Evolutionary conservation across 2,113 vertebrate species (phyloP).

Genomic region (Aphelocoma coerulescens): DNA sequence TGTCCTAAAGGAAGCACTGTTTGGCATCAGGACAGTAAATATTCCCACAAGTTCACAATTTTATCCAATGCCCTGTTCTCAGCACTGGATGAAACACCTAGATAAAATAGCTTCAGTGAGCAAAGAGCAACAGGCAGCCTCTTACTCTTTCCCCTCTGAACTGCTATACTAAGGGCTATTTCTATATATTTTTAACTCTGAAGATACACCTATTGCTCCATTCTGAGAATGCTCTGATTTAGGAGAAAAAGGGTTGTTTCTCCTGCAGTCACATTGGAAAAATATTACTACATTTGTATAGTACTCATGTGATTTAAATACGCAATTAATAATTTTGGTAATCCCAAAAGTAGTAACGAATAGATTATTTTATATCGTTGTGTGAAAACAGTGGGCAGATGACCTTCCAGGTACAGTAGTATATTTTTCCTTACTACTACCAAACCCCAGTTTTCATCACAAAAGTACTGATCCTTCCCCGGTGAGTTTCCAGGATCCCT

Average conservation of each 20-base stretch:
- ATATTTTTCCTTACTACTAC: not conserved
- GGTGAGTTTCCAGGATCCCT: not conserved
- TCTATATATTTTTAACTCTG: not conserved
- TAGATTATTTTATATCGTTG: not conserved
- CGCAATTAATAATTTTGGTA: not conserved
- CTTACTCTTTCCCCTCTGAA: not conserved
- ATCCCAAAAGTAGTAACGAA: not conserved
- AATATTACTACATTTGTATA: not conserved
- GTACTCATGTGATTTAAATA: not conserved
- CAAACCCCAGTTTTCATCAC: not conserved
- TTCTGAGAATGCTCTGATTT: not conserved
- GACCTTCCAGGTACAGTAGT: not conserved
- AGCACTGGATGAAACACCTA: not conserved
- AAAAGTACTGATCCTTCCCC: not conserved
- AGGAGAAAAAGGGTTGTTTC: not conserved
- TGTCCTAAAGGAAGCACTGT: not conserved
- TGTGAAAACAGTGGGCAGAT: not conserved
- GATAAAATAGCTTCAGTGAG: not conserved
- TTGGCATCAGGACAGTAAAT: slow-evolving; percentile 2
- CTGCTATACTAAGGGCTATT: not conserved
- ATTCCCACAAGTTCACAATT: not conserved
- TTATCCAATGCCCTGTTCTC: not conserved
- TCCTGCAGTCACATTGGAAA: not conserved
- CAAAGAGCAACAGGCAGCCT: not conserved
- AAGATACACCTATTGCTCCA: not conserved